Evolutionary conservation across 1,140 invertebrate species (phyloP).

Genomic region (Wiebesia pumilae): DNA sequence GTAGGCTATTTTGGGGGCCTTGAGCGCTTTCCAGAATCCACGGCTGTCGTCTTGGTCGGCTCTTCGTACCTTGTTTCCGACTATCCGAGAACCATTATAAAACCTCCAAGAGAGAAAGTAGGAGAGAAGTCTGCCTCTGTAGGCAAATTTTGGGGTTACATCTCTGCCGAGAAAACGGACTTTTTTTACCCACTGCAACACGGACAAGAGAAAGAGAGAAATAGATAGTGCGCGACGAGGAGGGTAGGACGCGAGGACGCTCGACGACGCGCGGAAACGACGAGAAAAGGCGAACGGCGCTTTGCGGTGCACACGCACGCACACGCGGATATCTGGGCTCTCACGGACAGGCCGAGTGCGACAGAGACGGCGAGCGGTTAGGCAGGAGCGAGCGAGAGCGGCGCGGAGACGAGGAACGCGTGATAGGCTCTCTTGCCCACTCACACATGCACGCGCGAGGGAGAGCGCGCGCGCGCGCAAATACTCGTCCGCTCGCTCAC

Average conservation of each 20-base stretch:
- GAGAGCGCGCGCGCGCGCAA: background rate
- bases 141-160: slow-evolving; percentile 19
- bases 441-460: background rate
- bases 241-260: slow-evolving; percentile 33
- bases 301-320: slow-evolving; percentile 41
- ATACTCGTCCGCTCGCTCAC: background rate
- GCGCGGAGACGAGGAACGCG: background rate
- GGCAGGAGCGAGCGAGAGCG: background rate
- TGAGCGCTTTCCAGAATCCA: slow-evolving; percentile 30
- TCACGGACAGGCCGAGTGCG: background rate
- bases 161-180: slow-evolving; percentile 11
- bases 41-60: background rate
- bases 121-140: background rate
- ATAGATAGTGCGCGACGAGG: slow-evolving; percentile 1
- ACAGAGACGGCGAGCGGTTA: background rate
- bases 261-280: slow-evolving; percentile 48
- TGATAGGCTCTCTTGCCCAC: background rate
- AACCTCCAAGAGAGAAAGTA: slow-evolving; percentile 2
- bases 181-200: background rate
- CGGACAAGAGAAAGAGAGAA: slow-evolving; percentile 30
- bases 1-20: slow-evolving; percentile 30
- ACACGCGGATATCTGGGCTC: background rate
- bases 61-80: background rate
- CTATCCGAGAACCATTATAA: slow-evolving; percentile 9
- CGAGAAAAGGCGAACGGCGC: slow-evolving; percentile 46